These are phyloP conservation scores for Plagodis pulveraria DNA, from an alignment of 2,888 invertebrate species.

Conservation along the genomic window DNA sequence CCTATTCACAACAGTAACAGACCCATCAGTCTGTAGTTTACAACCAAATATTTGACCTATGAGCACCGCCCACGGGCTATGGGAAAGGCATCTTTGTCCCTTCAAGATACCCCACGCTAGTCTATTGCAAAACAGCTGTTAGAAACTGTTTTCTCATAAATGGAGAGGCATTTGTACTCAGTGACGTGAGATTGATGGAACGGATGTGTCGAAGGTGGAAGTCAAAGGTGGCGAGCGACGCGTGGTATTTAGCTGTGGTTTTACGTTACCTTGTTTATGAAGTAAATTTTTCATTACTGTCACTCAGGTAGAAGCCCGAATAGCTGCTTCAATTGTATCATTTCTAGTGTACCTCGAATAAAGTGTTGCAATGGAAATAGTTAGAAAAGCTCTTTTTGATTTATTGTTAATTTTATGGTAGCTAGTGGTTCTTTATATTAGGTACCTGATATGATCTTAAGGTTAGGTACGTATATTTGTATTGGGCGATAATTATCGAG, in stretches of 20 bases:
- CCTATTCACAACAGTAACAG: constrained; percentile 30
- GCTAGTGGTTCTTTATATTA: too few species aligned
- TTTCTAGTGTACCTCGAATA: too few species aligned
- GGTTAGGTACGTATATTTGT: too few species aligned
- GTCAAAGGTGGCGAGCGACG: constrained; percentile 18
- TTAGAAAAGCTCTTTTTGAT: too few species aligned
- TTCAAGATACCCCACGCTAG: constrained; percentile 35
- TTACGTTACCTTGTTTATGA: constrained; percentile 1
- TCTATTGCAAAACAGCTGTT: constrained; percentile 38
- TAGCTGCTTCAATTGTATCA: neutral
- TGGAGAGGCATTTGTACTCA: constrained; percentile 25
- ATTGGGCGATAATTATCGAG: too few species aligned
- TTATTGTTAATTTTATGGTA: too few species aligned
- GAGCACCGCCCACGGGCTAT: constrained; percentile 37
- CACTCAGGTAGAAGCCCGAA: neutral
- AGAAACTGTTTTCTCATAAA: constrained; percentile 33
- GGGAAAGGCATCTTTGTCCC: constrained; percentile 38
- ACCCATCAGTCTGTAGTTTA: constrained; percentile 32
- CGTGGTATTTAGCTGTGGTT: neutral
- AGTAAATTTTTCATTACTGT: constrained; percentile 3
- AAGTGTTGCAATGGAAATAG: too few species aligned
- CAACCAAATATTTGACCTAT: constrained; percentile 40
- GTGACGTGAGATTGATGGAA: constrained; percentile 36
- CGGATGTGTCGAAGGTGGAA: constrained; percentile 22
- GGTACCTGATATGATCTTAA: too few species aligned